phyloP scores from a whole-genome alignment of 2,888 invertebrate species.

The Cosmorhoe ocellata region DNA sequence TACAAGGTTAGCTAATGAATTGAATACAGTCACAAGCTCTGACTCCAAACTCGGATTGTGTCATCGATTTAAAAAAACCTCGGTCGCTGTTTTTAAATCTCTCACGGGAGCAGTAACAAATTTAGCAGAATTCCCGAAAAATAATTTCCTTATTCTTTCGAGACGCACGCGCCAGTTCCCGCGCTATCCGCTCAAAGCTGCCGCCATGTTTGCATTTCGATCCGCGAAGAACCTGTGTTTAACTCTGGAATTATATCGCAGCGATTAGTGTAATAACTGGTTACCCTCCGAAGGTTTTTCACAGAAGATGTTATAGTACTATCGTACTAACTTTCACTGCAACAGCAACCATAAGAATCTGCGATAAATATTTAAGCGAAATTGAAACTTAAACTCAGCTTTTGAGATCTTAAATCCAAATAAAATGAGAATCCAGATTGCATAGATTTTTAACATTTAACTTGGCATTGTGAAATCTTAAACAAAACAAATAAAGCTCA shows the following conservation, averaged over 20 bases:
- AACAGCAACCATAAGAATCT: not conserved
- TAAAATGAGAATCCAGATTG: not conserved
- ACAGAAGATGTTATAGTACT: slow-evolving; percentile 46
- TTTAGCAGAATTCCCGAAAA: slow-evolving; percentile 21
- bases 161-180: slow-evolving; percentile 55
- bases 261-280: slow-evolving; percentile 83
- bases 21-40: too few species aligned
- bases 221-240: slow-evolving; percentile 81
- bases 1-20: too few species aligned
- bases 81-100: too few species aligned
- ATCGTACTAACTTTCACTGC: slow-evolving; percentile 35
- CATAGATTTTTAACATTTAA: too few species aligned
- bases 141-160: slow-evolving; percentile 26
- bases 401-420: not conserved
- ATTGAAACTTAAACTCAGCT: slow-evolving; percentile 1
- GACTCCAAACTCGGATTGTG: too few species aligned
- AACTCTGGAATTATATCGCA: slow-evolving; percentile 82
- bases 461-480: not conserved
- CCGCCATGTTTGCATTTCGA: slow-evolving; percentile 83
- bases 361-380: not conserved
- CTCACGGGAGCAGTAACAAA: too few species aligned
- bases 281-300: slow-evolving; percentile 69
- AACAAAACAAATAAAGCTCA: not conserved
- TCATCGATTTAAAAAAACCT: too few species aligned
- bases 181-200: slow-evolving; percentile 72